Base-by-base conservation (phyloP, 37 sponge, comb jelly and placozoan species). In the Chondrilla cf. caribensis region DNA sequence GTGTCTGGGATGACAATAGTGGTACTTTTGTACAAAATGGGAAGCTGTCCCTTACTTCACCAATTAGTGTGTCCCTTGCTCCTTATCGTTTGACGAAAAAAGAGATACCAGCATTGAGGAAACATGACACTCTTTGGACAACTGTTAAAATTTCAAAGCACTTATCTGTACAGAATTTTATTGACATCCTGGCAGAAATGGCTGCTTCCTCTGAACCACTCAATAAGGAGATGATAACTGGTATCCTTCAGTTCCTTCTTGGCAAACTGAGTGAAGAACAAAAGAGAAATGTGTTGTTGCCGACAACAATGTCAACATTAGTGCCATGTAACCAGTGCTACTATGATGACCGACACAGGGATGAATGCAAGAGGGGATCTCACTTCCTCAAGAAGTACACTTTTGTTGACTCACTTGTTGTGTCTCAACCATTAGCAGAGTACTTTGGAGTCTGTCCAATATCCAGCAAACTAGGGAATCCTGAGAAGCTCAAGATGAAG, bases 311-410 rank as follows among this genome's bases (percentile, higher is more conserved):
- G 0, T 0, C 18, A 9, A 31, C 5, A 58, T 83, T 90, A 2
- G 33, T 62, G 6, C 60, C 80, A 54, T 29, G 79, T 3, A 77
- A 19, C 24, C 40, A 82, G 26, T 90, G 90, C 71, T 54, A 55
- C 28, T 90, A 79, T 55, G 83, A 90, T 79, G 90, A 90, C 71
- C 38, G 75, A 9, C 41, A 78, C 35, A 80, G 89, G 89, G 40
- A 39, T 4, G 44, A 79, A 29, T 42, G 47, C 21, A 58, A 32
- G 18, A 15, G 33, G 17, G 58, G 40, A 19, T 25, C 35, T 17
- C 42, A 38, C 18, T 55, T 42, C 17, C 0, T 21, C 0, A 32
- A 51, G 24, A 64, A 79, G 32, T 85, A 82, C 54, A 81, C 68
- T 5, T 77, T 82, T 80, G 87, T 91, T 38, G 70, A 85, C 58